Conservation (phyloP, 2,113 vertebrate genomes). For the Phalacrocorax aristotelis region DNA sequence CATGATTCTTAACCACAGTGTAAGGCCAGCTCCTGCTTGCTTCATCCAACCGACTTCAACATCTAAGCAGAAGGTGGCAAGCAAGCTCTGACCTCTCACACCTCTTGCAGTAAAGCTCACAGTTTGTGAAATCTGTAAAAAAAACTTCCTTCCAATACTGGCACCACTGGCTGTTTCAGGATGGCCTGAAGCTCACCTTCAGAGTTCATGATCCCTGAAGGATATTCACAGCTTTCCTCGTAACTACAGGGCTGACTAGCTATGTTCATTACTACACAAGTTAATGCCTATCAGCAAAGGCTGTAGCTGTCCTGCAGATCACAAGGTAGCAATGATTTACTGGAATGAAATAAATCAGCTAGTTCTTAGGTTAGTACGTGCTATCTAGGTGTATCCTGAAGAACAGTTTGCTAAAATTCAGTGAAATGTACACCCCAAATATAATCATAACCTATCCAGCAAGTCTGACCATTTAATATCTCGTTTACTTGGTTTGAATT, state of each 20-base stretch:
- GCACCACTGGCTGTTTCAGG: background rate
- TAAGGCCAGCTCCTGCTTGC: background rate
- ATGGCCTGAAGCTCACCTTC: background rate
- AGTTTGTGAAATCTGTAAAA: background rate
- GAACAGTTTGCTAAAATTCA: constrained; percentile 26
- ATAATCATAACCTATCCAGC: constrained; percentile 3
- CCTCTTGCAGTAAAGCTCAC: background rate
- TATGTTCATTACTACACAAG: background rate
- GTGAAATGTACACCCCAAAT: constrained; percentile 21
- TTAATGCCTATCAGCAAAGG: background rate
- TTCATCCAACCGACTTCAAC: background rate
- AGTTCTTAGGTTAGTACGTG: background rate
- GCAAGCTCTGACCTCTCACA: background rate
- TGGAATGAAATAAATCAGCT: background rate
- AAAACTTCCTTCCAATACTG: background rate
- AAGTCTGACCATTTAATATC: constrained; percentile 21
- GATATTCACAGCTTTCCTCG: background rate
- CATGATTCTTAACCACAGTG: background rate
- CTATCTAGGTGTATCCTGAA: constrained; percentile 36
- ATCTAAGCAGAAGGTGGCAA: background rate
- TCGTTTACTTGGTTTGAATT: constrained; percentile 27
- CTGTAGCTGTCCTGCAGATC: background rate
- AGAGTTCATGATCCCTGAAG: background rate
- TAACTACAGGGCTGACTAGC: background rate
- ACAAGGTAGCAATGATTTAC: background rate